Evolutionary conservation across 2,888 invertebrate genomes (phyloP).

Genomic region (Lycia hirtaria): DNA sequence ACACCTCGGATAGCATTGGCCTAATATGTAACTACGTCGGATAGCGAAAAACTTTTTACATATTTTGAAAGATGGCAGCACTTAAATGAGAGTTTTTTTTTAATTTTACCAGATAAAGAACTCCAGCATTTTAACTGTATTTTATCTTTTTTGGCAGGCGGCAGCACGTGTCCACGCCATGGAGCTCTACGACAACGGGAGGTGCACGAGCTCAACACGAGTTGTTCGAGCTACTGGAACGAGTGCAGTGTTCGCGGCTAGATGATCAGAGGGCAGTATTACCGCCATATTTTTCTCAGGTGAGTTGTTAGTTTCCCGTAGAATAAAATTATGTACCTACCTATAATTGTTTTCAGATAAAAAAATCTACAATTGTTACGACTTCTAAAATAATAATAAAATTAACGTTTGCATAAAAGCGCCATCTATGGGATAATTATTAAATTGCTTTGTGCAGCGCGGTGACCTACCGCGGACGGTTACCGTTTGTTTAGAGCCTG

Average conservation of each 20-base stretch:
- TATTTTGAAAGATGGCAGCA: constrained; percentile 87
- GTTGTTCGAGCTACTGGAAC: constrained; percentile 96
- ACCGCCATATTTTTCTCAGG: constrained; percentile 96
- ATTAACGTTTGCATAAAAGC: not conserved
- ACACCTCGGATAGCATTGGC: not conserved
- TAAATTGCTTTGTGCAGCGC: not conserved
- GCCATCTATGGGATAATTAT: constrained; percentile 25
- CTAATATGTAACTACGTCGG: not conserved
- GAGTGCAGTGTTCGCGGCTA: constrained; percentile 96
- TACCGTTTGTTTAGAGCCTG: not conserved
- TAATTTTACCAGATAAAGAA: too few relatives aligned
- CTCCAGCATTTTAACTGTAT: too few relatives aligned
- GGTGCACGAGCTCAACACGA: constrained; percentile 88
- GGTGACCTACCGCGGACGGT: not conserved
- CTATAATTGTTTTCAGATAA: too few relatives aligned
- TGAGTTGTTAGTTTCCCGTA: too few relatives aligned
- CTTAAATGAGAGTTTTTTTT: too few relatives aligned
- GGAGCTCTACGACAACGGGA: constrained; percentile 82
- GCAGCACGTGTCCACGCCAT: constrained; percentile 87
- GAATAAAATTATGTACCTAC: too few relatives aligned
- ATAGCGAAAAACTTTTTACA: constrained; percentile 43
- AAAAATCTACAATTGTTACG: too few relatives aligned
- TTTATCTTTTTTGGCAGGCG: constrained; percentile 82
- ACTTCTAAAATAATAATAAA: too few relatives aligned
- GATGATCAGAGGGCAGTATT: constrained; percentile 99